These are phyloP conservation scores for Drosophila arizonae DNA, from an alignment of 1,140 invertebrate genomes.

Conservation along the genomic window DNA sequence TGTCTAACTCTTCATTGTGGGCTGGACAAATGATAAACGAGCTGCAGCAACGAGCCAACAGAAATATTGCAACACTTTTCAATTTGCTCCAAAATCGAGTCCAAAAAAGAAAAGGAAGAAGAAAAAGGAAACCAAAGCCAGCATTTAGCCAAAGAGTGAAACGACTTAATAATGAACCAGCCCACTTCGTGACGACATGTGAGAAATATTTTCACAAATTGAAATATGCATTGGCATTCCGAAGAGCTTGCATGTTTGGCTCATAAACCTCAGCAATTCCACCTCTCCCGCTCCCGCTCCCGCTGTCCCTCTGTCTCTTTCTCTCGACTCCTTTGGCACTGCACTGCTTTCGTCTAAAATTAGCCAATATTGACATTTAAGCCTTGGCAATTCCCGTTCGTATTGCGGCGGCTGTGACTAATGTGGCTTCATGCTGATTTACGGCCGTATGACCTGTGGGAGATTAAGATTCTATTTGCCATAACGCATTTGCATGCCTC, in stretches of 20 bases:
- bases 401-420: neutral
- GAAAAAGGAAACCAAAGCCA: neutral
- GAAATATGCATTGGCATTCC: conserved; percentile 30
- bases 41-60: conserved; percentile 17
- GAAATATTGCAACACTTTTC: conserved; percentile 60
- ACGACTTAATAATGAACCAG: conserved; percentile 57
- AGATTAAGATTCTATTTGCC: conserved; percentile 31
- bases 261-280: neutral
- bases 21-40: conserved; percentile 60
- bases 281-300: too few relatives aligned
- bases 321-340: neutral
- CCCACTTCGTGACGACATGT: conserved; percentile 37
- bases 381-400: neutral
- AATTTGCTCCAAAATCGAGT: conserved; percentile 45
- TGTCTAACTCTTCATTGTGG: conserved; percentile 9
- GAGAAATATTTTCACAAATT: conserved; percentile 36
- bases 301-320: too few relatives aligned
- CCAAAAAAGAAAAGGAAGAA: neutral
- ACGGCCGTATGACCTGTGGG: conserved; percentile 26
- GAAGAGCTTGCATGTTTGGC: neutral
- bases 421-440: conserved; percentile 35
- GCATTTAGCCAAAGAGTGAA: conserved; percentile 11
- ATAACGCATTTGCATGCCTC: conserved; percentile 16
- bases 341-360: conserved; percentile 11
- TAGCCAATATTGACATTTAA: conserved; percentile 9